These are phyloP conservation scores for Notiomystis cincta DNA, from an alignment of 2,113 vertebrate genomes.

Conservation along the genomic window DNA sequence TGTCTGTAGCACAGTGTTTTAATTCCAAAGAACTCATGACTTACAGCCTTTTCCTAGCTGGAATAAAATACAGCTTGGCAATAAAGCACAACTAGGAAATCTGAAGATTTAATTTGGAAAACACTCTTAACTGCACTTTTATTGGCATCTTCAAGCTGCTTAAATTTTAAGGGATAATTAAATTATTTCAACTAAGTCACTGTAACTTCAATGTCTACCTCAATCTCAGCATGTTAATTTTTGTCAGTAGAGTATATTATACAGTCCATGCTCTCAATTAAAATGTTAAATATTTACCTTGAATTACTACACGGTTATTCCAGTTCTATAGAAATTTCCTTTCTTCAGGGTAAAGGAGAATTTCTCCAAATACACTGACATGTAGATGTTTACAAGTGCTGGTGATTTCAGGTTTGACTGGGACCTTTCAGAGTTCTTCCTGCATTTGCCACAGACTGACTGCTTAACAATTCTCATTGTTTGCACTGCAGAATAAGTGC, in stretches of 20 bases:
- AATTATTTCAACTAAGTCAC: background rate
- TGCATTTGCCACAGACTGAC: background rate
- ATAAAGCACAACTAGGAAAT: background rate
- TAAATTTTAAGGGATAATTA: background rate
- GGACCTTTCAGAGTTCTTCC: background rate
- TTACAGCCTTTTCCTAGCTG: background rate
- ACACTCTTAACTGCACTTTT: background rate
- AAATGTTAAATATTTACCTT: background rate
- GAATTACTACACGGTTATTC: background rate
- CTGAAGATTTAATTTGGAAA: background rate
- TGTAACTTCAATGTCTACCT: background rate
- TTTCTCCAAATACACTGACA: background rate
- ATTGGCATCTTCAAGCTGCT: background rate
- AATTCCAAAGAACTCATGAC: background rate
- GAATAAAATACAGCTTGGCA: background rate
- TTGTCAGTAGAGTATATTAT: background rate
- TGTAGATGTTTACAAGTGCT: background rate
- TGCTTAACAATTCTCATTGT: background rate
- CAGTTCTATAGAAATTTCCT: background rate
- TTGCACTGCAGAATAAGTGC: background rate
- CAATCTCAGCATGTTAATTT: background rate
- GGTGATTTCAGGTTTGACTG: conserved; percentile 2
- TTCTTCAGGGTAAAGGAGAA: background rate
- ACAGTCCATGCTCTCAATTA: background rate
- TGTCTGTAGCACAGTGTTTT: background rate